phyloP scores from a whole-genome alignment of 2,797 vertebrate species.

The Macrochelys suwanniensis region DNA sequence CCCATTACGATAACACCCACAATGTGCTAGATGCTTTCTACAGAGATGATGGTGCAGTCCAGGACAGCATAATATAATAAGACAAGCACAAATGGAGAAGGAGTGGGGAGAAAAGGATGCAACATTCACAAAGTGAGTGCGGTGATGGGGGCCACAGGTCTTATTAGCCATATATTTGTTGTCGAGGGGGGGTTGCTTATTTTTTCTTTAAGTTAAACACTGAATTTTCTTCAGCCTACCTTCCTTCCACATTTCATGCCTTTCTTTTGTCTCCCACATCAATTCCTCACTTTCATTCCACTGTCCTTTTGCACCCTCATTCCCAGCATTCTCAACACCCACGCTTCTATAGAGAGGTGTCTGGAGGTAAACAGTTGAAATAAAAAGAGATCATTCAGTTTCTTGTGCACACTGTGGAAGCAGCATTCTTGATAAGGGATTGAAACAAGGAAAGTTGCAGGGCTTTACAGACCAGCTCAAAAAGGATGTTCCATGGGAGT shows the following conservation, averaged over 20 bases:
- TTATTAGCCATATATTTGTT: slow-evolving; percentile 15
- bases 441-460: not conserved
- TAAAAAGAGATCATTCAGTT: not conserved
- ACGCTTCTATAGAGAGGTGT: not conserved
- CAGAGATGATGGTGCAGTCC: slow-evolving; percentile 73
- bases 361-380: not conserved
- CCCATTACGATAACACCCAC: slow-evolving; percentile 71
- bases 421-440: accelerated
- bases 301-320: not conserved
- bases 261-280: not conserved
- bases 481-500: not conserved
- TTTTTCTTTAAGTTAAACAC: not conserved
- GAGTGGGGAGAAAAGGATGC: not conserved
- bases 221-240: not conserved
- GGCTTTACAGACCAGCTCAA: not conserved
- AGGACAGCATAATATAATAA: slow-evolving; percentile 66
- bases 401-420: not conserved
- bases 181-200: not conserved
- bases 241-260: not conserved
- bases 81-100: slow-evolving; percentile 73
- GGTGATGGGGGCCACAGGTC: slow-evolving; percentile 13
- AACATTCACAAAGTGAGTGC: slow-evolving; percentile 13
- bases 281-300: not conserved
- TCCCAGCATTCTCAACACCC: not conserved
- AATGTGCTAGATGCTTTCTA: slow-evolving; percentile 75